phyloP scores from a whole-genome alignment of 2,888 invertebrate genomes.

The Phengaris arion region DNA sequence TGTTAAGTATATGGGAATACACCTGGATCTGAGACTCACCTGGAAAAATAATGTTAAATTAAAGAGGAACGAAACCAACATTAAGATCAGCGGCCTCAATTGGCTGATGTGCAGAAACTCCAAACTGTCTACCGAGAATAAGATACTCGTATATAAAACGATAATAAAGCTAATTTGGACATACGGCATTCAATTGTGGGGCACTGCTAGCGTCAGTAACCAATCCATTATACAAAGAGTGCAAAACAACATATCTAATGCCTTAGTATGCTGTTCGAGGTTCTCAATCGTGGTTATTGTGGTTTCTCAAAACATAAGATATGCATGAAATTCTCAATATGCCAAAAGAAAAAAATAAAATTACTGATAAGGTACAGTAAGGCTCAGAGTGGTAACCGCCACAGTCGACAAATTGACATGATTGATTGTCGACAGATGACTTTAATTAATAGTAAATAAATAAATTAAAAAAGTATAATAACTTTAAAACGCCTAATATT shows the following conservation, averaged over 20 bases:
- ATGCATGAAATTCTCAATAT: too few relatives aligned
- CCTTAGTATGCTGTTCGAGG: too few relatives aligned
- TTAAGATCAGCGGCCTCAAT: conserved; percentile 32
- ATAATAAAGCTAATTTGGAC: conserved; percentile 27
- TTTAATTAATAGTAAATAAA: too few relatives aligned
- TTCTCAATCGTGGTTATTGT: too few relatives aligned
- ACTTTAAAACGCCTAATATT: too few relatives aligned
- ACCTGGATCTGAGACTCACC: conserved; percentile 17
- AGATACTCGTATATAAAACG: conserved; percentile 32
- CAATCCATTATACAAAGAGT: not conserved
- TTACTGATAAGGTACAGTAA: too few relatives aligned
- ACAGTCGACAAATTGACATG: too few relatives aligned
- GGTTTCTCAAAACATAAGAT: too few relatives aligned
- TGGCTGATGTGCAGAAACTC: conserved; percentile 36
- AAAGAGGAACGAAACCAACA: conserved; percentile 27
- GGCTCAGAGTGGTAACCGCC: too few relatives aligned
- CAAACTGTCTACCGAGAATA: conserved; percentile 33
- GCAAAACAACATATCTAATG: not conserved
- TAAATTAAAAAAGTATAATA: too few relatives aligned
- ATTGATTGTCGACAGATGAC: too few relatives aligned
- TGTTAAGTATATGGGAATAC: conserved; percentile 7
- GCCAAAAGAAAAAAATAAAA: too few relatives aligned
- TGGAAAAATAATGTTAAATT: not conserved
- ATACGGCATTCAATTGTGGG: conserved; percentile 30
- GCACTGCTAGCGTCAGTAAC: not conserved